Evolutionary conservation across 2,113 vertebrate species (phyloP).

Genomic region (Saguinus midas): DNA sequence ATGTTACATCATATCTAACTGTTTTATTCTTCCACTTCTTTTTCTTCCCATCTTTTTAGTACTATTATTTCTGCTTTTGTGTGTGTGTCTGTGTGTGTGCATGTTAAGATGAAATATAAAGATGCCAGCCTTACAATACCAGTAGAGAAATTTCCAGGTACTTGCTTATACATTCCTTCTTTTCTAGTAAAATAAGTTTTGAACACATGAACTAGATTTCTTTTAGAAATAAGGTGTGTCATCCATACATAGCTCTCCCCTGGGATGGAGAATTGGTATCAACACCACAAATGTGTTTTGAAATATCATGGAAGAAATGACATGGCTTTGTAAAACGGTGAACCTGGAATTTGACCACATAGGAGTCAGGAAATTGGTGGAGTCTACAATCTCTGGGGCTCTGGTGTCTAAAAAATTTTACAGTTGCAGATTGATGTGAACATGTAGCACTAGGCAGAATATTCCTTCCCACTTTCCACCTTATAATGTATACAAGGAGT

Average conservation of each 20-base stretch:
- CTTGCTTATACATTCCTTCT: background rate
- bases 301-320: conserved; percentile 1
- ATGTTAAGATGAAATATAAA: conserved; percentile 12
- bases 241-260: background rate
- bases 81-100: no score
- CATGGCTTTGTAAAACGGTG: conserved; percentile 42
- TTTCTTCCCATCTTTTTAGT: background rate
- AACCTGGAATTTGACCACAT: conserved; percentile 48
- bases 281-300: background rate
- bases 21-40: background rate
- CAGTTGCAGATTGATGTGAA: conserved; percentile 43
- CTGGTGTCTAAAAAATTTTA: conserved; percentile 71
- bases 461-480: conserved; percentile 43
- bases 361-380: conserved; percentile 64
- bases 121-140: background rate
- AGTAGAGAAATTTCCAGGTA: background rate
- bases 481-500: conserved; percentile 24
- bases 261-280: background rate
- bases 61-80: background rate
- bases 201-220: background rate
- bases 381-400: conserved; percentile 49
- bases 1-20: background rate
- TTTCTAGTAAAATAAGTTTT: background rate
- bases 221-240: background rate
- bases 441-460: conserved; percentile 13